Percentiles rank a stretch among this genome's conserved stretches.
Evolutionary conservation across 2,797 vertebrate species (phyloP).

Genomic region (Atherinosoma microstoma): DNA sequence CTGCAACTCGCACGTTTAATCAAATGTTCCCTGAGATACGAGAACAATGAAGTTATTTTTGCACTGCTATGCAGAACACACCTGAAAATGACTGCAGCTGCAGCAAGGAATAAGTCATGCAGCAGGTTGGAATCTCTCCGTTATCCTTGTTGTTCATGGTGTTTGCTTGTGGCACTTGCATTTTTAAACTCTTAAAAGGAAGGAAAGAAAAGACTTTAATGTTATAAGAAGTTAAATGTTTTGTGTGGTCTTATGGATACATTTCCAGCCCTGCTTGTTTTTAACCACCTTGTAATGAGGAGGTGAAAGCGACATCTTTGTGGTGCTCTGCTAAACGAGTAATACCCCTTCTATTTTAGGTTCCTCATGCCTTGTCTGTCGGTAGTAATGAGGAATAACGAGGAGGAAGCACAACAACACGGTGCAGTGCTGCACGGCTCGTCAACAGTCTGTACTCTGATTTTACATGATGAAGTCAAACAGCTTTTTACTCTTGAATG

Average conservation of each 20-base stretch:
- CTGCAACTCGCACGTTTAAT: constrained; percentile 18
- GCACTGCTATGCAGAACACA: constrained; percentile 23
- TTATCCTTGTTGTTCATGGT: not conserved
- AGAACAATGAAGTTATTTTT: constrained; percentile 36
- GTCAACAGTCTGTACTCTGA: constrained; percentile 15
- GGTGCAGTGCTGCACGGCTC: not conserved
- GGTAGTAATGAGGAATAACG: not conserved
- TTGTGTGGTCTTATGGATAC: not conserved
- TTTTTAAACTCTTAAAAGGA: not conserved
- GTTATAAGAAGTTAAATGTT: constrained; percentile 6
- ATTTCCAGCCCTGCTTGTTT: not conserved
- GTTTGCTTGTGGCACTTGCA: not conserved
- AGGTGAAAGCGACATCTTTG: not conserved
- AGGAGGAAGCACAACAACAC: constrained; percentile 18
- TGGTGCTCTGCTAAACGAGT: constrained; percentile 5
- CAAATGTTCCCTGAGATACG: constrained; percentile 44
- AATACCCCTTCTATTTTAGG: constrained; percentile 12
- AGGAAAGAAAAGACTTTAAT: constrained; percentile 1
- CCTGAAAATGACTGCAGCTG: constrained; percentile 34
- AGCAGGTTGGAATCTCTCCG: constrained; percentile 23
- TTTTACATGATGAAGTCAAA: constrained; percentile 13
- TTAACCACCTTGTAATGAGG: not conserved
- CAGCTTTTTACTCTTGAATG: constrained; percentile 6
- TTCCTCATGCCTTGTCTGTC: constrained; percentile 38
- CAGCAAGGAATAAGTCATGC: constrained; percentile 11